Evolutionary conservation across 2,888 invertebrate species (phyloP).

Genomic region (Drosophila atroscutellata): DNA sequence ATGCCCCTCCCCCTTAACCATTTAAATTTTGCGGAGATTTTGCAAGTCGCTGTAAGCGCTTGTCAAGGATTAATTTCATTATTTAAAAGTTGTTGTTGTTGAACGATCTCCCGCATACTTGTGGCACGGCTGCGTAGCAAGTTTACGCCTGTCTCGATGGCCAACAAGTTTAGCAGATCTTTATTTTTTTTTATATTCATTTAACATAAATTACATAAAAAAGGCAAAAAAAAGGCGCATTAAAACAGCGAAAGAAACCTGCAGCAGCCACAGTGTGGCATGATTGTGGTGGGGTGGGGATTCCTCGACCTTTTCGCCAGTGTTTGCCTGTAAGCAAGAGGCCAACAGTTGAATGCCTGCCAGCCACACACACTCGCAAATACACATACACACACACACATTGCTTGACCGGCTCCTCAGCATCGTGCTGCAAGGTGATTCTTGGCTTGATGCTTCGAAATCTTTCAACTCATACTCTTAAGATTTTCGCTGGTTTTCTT

Average conservation of each 20-base stretch:
- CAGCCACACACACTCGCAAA: neutral
- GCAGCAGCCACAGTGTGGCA: slow-evolving; percentile 10
- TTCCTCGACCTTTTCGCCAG: slow-evolving; percentile 56
- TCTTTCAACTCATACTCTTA: slow-evolving; percentile 78
- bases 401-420: slow-evolving; percentile 48
- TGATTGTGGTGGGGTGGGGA: no score
- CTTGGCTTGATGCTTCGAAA: slow-evolving; percentile 75
- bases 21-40: slow-evolving; percentile 51
- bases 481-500: slow-evolving; percentile 57
- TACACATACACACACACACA: slow-evolving; percentile 11
- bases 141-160: slow-evolving; percentile 75
- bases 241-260: slow-evolving; percentile 30
- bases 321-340: slow-evolving; percentile 50
- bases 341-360: slow-evolving; percentile 57
- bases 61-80: slow-evolving; percentile 85
- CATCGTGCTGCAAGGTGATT: slow-evolving; percentile 73
- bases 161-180: slow-evolving; percentile 77
- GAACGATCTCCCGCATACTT: slow-evolving; percentile 81
- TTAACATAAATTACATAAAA: slow-evolving; percentile 82
- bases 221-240: slow-evolving; percentile 49
- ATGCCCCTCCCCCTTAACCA: slow-evolving; percentile 13
- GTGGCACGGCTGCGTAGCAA: slow-evolving; percentile 57
- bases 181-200: slow-evolving; percentile 81
- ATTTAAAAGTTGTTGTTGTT: slow-evolving; percentile 63
- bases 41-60: slow-evolving; percentile 60